Base-by-base conservation (phyloP, 2,113 vertebrate genomes). In the Parus major region DNA sequence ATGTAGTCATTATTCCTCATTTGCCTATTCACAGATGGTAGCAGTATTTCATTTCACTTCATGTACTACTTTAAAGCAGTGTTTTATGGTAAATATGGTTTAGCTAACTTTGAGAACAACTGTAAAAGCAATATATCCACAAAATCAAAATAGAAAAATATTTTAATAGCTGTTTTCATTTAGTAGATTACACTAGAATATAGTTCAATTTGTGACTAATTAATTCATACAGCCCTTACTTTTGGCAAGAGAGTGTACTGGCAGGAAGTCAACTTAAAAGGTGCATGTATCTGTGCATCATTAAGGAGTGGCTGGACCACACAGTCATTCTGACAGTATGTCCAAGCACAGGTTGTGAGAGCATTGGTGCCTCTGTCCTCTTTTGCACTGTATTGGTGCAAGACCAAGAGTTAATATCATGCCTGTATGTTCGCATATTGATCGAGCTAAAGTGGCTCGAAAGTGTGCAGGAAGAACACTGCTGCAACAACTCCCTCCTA, bases 1-100 rank as follows among this genome's bases (percentile, higher is more conserved):
- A 86, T 95, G 71, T 53, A 92, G 79, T 91, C 86, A 83, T 97
- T 95, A 97, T 93, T 95, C 64, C 86, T 92, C 64, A 90, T 95
- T 94, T 95, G 88, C 80, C 68, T 93, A 86, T 86, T 93, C 86
- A 82, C 95, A 96, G 94, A 97, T 96, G 94, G 84, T 81, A 83
- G 55, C 55, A 81, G 57, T 24, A n/a, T 92, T 92, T 86, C 56
- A 56, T 85, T 94, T 94, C 66, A 89, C 70, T 86, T 75, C 57
- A 22, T 81, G 31, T 53, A 46, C 83, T 61, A 60, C 39, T 93
- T 76, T 73, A 75, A 85, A 91, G 47, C 8, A 60, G 33, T 31
- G 23, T 36, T 88, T 91, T 46, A 73, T 87, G 59, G 42, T 70
- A 90, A 84, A 57, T 60, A 84, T 1, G 5, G 27, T 78, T 87